Percentiles rank a stretch among this genome's conserved stretches.
Conservation (phyloP, 2,797 vertebrate genomes). For the Tympanoctomys barrerae region DNA sequence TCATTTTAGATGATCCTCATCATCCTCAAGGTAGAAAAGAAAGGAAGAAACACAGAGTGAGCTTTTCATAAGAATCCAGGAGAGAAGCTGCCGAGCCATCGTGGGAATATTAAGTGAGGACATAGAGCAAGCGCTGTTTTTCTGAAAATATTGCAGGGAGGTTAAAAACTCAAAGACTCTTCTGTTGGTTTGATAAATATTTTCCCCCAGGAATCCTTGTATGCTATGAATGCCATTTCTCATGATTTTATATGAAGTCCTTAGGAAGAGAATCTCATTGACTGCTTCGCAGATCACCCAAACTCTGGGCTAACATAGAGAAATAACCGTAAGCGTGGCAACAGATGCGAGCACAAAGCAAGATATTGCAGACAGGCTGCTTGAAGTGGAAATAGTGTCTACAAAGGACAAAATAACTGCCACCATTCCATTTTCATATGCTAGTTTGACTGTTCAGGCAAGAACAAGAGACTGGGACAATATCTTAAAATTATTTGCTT, state of each 20-base stretch:
- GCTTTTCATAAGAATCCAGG: not conserved
- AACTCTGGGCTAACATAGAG: not conserved
- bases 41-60: not conserved
- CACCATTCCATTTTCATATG: slow-evolving; percentile 40
- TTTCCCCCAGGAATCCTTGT: slow-evolving; percentile 8
- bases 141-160: slow-evolving; percentile 13
- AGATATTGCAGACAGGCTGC: slow-evolving; percentile 41
- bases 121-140: not conserved
- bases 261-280: slow-evolving; percentile 13
- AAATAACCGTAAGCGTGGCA: not conserved
- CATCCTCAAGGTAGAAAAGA: not conserved
- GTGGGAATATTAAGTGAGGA: not conserved
- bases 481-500: slow-evolving; percentile 31
- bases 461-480: slow-evolving; percentile 14
- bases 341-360: not conserved
- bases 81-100: not conserved
- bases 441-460: slow-evolving; percentile 24
- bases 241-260: slow-evolving; percentile 42
- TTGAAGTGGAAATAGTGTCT: slow-evolving; percentile 49
- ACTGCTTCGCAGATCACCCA: slow-evolving; percentile 6
- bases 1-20: not conserved
- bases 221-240: not conserved
- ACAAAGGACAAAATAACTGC: slow-evolving; percentile 28
- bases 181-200: slow-evolving; percentile 21
- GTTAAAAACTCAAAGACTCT: not conserved